Evolutionary conservation across 2,888 invertebrate genomes (phyloP).

Genomic region (Parasteatoda lunata): DNA sequence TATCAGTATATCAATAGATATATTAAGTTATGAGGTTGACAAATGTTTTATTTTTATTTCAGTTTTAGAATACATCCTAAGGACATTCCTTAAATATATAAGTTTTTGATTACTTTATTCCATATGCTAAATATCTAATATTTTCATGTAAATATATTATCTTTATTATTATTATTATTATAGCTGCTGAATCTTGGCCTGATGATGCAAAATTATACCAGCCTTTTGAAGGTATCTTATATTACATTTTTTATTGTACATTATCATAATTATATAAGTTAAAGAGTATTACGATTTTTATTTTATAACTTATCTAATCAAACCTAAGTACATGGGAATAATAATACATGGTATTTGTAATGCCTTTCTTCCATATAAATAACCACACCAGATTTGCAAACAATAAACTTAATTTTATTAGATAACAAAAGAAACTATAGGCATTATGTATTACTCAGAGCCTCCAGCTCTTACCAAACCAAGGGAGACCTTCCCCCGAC

Average conservation of each 20-base stretch:
- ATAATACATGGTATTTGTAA: too few species aligned
- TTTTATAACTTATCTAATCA: too few species aligned
- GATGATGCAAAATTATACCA: constrained; percentile 89
- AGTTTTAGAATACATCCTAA: background rate
- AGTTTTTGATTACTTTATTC: background rate
- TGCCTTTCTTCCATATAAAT: too few species aligned
- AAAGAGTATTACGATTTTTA: background rate
- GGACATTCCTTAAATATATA: background rate
- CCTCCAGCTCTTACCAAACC: too few species aligned
- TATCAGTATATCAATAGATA: background rate
- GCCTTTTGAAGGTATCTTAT: constrained; percentile 82
- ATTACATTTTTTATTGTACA: constrained; percentile 6
- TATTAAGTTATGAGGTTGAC: background rate
- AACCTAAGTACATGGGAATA: too few species aligned
- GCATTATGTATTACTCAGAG: too few species aligned
- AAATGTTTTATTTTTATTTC: background rate
- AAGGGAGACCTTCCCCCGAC: too few species aligned
- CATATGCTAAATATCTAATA: background rate
- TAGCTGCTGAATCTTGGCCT: constrained; percentile 86
- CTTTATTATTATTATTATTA: background rate
- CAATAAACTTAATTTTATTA: too few species aligned
- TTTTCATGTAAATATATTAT: background rate
- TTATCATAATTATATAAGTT: background rate
- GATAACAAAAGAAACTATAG: too few species aligned
- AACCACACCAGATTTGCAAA: too few species aligned